Evolutionary conservation across 2,797 vertebrate species (phyloP).

Genomic region (Muscicapa striata): DNA sequence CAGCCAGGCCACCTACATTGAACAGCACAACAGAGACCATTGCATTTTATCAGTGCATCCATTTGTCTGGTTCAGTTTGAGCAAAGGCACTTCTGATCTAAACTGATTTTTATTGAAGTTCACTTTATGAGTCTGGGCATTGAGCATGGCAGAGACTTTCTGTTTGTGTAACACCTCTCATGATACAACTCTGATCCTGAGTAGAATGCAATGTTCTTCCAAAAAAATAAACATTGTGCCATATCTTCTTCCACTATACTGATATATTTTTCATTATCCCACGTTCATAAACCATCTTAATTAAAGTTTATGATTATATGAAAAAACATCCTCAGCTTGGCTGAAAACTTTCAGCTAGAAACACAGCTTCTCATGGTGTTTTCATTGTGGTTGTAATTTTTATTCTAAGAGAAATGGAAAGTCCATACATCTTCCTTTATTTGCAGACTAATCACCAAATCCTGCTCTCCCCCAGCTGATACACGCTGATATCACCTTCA

Average conservation of each 20-base stretch:
- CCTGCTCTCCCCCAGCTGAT: not conserved
- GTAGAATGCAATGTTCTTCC: not conserved
- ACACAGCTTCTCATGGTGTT: not conserved
- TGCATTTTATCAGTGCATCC: not conserved
- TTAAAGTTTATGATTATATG: not conserved
- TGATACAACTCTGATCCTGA: not conserved
- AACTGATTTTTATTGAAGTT: not conserved
- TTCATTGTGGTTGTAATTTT: not conserved
- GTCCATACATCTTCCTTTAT: not conserved
- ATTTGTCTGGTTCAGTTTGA: not conserved
- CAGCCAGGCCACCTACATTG: not conserved
- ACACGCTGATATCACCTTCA: fast-evolving
- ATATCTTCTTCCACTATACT: not conserved
- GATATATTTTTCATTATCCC: not conserved
- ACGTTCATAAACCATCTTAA: not conserved
- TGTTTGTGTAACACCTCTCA: not conserved
- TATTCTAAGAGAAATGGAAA: not conserved
- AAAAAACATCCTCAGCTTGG: not conserved
- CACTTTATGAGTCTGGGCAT: not conserved
- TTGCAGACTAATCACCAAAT: not conserved
- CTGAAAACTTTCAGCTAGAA: not conserved
- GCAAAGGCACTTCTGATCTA: not conserved
- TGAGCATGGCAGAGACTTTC: not conserved
- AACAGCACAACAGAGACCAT: not conserved
- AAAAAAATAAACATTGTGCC: not conserved